Evolutionary conservation across 2,888 invertebrate genomes (phyloP).

Genomic region (Cyrtodaria siliqua): DNA sequence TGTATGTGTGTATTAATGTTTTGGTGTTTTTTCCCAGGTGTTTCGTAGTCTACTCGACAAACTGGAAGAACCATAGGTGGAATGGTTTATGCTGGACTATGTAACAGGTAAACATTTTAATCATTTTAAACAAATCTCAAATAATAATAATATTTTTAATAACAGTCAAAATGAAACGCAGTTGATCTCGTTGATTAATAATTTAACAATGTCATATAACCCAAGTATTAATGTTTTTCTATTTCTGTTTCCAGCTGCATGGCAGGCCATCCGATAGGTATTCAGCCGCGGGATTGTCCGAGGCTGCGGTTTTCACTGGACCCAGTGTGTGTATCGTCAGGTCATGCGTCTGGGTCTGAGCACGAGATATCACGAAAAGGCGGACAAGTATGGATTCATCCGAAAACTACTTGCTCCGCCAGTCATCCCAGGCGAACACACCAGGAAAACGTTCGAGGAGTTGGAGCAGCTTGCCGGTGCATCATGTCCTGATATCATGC

Average conservation of each 20-base stretch:
- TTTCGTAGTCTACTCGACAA: no score
- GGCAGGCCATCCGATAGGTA: slow-evolving; percentile 5
- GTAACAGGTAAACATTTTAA: neutral
- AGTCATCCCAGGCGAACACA: slow-evolving; percentile 17
- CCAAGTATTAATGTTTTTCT: no score
- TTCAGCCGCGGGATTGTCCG: slow-evolving; percentile 12
- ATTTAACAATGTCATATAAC: no score
- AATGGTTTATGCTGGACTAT: slow-evolving; percentile 24
- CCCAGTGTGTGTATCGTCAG: slow-evolving; percentile 34
- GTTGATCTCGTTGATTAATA: no score
- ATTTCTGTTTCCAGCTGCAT: neutral
- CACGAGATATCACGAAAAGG: neutral
- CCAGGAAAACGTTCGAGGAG: slow-evolving; percentile 9
- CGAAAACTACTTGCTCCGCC: slow-evolving; percentile 28
- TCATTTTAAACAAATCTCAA: no score
- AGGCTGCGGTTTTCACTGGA: slow-evolving; percentile 48
- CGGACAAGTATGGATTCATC: slow-evolving; percentile 22
- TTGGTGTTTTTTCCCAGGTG: no score
- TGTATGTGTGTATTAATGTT: no score
- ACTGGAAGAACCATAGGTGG: slow-evolving; percentile 8
- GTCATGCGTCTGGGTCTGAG: neutral
- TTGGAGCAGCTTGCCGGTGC: slow-evolving; percentile 5
- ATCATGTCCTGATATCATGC: neutral
- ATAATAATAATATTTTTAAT: no score
- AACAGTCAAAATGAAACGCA: no score